Evolutionary conservation across 2,888 invertebrate genomes (phyloP).

Genomic region (Anticlea derivata): DNA sequence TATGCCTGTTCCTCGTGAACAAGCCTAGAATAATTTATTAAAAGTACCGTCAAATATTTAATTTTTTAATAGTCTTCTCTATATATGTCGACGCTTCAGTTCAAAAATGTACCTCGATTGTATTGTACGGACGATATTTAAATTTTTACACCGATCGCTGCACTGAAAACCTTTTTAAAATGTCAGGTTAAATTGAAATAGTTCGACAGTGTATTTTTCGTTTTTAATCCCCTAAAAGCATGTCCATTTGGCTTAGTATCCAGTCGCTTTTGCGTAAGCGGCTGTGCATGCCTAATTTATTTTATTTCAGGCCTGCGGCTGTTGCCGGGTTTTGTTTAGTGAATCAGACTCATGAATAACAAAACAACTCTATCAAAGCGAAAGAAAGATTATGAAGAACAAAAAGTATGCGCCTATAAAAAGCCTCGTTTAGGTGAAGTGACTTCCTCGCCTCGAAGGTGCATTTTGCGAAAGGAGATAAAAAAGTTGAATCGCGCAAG

Average conservation of each 20-base stretch:
- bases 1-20: too few species aligned
- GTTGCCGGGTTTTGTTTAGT: conserved; percentile 2
- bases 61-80: too few species aligned
- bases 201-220: conserved; percentile 17
- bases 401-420: too few species aligned
- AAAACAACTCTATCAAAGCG: neutral
- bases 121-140: too few species aligned
- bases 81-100: too few species aligned
- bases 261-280: conserved; percentile 31
- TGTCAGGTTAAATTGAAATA: conserved; percentile 11
- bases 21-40: too few species aligned
- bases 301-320: conserved; percentile 23
- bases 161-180: conserved; percentile 1
- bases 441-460: too few species aligned
- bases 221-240: conserved; percentile 36
- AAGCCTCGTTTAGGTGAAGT: too few species aligned
- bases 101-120: too few species aligned
- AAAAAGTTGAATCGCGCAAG: too few species aligned
- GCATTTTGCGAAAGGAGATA: too few species aligned
- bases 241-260: conserved; percentile 34
- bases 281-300: conserved; percentile 37
- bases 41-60: too few species aligned
- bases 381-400: neutral
- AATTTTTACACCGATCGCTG: neutral
- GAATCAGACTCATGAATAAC: conserved; percentile 7